These are phyloP conservation scores for Notodonta ziczac DNA, from an alignment of 2,888 invertebrate genomes.

Conservation along the genomic window DNA sequence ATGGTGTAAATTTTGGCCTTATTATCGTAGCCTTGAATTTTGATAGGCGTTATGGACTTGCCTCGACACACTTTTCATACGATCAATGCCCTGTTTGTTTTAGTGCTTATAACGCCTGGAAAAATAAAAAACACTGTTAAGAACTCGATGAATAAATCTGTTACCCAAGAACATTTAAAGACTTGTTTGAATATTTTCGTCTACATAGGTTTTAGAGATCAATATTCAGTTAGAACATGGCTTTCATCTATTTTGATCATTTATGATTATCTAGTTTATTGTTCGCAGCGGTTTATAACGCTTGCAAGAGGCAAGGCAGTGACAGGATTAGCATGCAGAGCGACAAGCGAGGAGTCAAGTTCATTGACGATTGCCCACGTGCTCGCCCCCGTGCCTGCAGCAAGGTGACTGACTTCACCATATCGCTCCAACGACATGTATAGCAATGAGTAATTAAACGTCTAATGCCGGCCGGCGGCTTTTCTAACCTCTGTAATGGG, in stretches of 20 bases:
- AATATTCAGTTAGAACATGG: constrained; percentile 24
- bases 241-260: neutral
- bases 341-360: constrained; percentile 64
- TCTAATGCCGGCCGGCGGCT: constrained; percentile 43
- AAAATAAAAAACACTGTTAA: constrained; percentile 18
- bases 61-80: constrained; percentile 53
- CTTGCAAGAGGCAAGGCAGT: constrained; percentile 21
- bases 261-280: constrained; percentile 9
- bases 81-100: constrained; percentile 27
- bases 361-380: constrained; percentile 79
- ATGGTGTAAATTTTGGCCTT: constrained; percentile 70
- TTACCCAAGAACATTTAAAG: constrained; percentile 23
- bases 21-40: constrained; percentile 68
- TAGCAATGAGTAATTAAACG: constrained; percentile 60
- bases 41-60: constrained; percentile 52
- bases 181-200: constrained; percentile 24
- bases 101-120: constrained; percentile 19
- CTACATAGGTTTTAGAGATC: constrained; percentile 35
- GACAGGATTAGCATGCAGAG: constrained; percentile 64
- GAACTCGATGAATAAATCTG: constrained; percentile 22
- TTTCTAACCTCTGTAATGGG: constrained; percentile 23
- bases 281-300: constrained; percentile 3
- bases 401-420: constrained; percentile 74
- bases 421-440: constrained; percentile 58
- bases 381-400: constrained; percentile 61